Percentiles rank a stretch among this genome's conserved stretches.
Evolutionary conservation across 1,140 invertebrate genomes (phyloP).

Genomic region (Zophobas atratus): DNA sequence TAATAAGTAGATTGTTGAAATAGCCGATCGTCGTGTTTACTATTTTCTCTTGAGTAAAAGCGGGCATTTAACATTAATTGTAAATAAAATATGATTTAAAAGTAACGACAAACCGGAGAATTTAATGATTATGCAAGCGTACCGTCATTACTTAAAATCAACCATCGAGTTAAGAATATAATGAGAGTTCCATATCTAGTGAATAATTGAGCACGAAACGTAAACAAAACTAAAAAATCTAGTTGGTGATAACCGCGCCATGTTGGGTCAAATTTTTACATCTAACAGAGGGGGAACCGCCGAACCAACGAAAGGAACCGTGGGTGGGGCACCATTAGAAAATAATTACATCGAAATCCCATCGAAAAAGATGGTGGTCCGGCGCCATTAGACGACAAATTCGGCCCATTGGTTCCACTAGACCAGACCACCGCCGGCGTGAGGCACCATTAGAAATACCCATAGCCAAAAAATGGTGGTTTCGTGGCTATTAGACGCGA

Average conservation of each 20-base stretch:
- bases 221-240: background rate
- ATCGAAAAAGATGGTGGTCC: background rate
- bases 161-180: background rate
- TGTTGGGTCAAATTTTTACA: constrained; percentile 1
- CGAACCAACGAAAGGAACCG: constrained; percentile 23
- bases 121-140: constrained; percentile 8
- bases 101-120: constrained; percentile 9
- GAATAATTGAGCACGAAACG: constrained; percentile 7
- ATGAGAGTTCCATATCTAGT: background rate
- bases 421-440: too few species aligned
- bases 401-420: background rate
- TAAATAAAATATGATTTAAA: constrained; percentile 35
- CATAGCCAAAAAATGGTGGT: too few species aligned
- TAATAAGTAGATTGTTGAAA: constrained; percentile 29
- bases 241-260: background rate
- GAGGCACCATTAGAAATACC: too few species aligned
- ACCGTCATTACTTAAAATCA: constrained; percentile 22
- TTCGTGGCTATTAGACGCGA: too few species aligned
- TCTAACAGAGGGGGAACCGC: constrained; percentile 20
- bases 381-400: background rate
- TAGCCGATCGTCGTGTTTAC: constrained; percentile 13
- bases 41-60: constrained; percentile 16
- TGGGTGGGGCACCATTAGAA: constrained; percentile 39
- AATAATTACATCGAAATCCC: constrained; percentile 30
- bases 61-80: constrained; percentile 23